Base-by-base conservation (phyloP, 2,113 vertebrate species). In the Actenoides lindsayi region DNA sequence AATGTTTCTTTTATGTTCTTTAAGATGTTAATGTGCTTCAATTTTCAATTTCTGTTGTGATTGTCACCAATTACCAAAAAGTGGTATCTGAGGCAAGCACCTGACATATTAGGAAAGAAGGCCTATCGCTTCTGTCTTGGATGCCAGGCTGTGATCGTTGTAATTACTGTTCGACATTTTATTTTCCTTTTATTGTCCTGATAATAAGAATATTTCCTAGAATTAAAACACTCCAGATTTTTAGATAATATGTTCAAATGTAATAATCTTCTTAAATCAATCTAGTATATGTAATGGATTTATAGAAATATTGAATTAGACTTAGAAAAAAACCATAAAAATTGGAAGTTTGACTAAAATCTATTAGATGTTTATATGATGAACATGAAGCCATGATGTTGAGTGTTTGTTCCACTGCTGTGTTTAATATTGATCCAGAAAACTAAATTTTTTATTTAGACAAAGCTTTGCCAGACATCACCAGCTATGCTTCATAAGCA, bases 361-460 rank as follows among this genome's bases (percentile, higher is more conserved):
- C 42, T 18, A 11, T 35, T 39, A 62, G 14, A 44, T 24, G 5
- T 37, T 63, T 28, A 13, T 30, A 20, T 67, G n/a, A 87, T 70
- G 17, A 80, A 60, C 0, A 1, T 50, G 24, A 82, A 85, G 77
- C 64, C 37, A 41, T 11, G 1, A 4, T 21, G 20, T n/a, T 59
- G 51, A 94, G 79, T 70, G 89, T 91, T 92, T 84, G 46, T 85
- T 30, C 71, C 54, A 76, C 50, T 90, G 65, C 82, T 87, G 46
- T 75, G 89, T 75, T 62, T 88, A 70, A 7, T 65, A 33, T 48
- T 17, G 37, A 75, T 63, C 25, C 56, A 75, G 53, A 63, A 81
- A 84, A 50, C 7, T 12, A 50, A 24, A 14, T 62, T 28, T 65
- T 8, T 83, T 50, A 76, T 94, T 87, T 70, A 6, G 16, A 33